A percentile compares a stretch with the other conserved stretches of the same genome.
Evolutionary conservation across 2,797 vertebrate species (phyloP).

Genomic region (Chrosomus eos): DNA sequence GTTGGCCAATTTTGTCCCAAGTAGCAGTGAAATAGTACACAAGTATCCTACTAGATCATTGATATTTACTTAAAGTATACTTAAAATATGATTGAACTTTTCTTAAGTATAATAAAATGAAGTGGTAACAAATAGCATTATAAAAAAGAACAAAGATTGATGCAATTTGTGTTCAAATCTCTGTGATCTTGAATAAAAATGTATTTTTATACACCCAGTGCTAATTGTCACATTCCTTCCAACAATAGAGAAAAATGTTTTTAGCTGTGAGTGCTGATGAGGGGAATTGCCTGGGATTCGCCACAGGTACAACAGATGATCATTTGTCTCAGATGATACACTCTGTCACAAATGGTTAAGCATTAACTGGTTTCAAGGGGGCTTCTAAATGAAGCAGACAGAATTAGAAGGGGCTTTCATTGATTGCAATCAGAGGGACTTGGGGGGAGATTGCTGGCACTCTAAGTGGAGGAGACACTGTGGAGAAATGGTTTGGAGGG

Average conservation of each 20-base stretch:
- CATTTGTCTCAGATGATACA: constrained; percentile 55
- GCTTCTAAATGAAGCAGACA: constrained; percentile 56
- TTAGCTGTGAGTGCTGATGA: background rate
- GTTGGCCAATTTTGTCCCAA: background rate
- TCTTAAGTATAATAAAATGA: background rate
- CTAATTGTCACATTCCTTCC: background rate
- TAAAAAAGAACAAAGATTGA: background rate
- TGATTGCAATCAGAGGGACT: constrained; percentile 69
- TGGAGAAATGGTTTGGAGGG: constrained; percentile 48
- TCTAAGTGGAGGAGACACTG: constrained; percentile 55
- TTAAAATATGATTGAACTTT: background rate
- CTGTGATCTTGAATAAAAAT: constrained; percentile 13
- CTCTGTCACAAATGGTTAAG: constrained; percentile 62
- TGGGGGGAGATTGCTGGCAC: constrained; percentile 44
- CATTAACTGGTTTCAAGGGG: constrained; percentile 59
- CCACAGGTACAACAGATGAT: constrained; percentile 51
- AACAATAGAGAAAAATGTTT: background rate
- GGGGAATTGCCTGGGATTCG: constrained; percentile 36
- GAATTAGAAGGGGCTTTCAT: constrained; percentile 62
- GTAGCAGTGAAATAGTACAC: background rate
- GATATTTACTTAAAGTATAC: background rate
- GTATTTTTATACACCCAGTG: background rate
- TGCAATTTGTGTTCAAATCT: background rate
- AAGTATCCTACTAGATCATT: background rate
- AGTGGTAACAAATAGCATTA: background rate